Base-by-base conservation (phyloP, 2,797 vertebrate species). In the Eurystomus glaucurus region DNA sequence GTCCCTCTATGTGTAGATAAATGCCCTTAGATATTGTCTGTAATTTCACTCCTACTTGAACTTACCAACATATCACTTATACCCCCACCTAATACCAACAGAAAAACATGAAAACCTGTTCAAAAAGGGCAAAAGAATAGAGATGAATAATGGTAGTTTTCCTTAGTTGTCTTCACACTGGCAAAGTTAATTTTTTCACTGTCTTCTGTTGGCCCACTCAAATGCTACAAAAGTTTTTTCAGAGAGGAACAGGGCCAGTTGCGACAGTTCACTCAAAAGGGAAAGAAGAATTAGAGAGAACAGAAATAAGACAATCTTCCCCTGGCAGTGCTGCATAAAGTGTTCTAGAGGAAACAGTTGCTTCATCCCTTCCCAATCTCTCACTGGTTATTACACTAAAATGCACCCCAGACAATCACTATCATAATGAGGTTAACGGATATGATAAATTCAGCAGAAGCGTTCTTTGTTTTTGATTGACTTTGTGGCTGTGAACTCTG, bases 341-440 rank as follows among this genome's bases (percentile, higher is more conserved):
- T 54, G 86, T 96, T 97, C 71, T 91, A 91, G 91, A 94, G 82
- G 91, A 94, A 97, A 83, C 35, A 95, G 85, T 95, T 95, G 76
- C 96, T 93, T 86, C 72, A 93, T 91, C 82, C 89, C 68, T 81
- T 96, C 91, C 93, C 87, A 93, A 62, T 94, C 94, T 93, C 97
- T 96, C 94, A 91, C 94, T 6, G 7, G 95, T 94, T 96, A 97
- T 96, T 96, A 97, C 85, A 88, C 64, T 95, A 84, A 96, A 97
- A 95, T 90, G 87, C 93, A 96, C 95, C 93, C 93, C 85, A 97
- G 96, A 97, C 93, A 95, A 96, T 90, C 95, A 84, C 97, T 94
- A 97, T 81, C 90, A 90, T 96, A 97, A 97, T 96, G 97, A 97
- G 93, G 94, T 95, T 97, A 97, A 97, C 69, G 2, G 78, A 95